A percentile compares a stretch with the other conserved stretches of the same genome.
These are phyloP conservation scores for Acronicta leporina DNA, from an alignment of 2,888 invertebrate species.

Conservation along the genomic window DNA sequence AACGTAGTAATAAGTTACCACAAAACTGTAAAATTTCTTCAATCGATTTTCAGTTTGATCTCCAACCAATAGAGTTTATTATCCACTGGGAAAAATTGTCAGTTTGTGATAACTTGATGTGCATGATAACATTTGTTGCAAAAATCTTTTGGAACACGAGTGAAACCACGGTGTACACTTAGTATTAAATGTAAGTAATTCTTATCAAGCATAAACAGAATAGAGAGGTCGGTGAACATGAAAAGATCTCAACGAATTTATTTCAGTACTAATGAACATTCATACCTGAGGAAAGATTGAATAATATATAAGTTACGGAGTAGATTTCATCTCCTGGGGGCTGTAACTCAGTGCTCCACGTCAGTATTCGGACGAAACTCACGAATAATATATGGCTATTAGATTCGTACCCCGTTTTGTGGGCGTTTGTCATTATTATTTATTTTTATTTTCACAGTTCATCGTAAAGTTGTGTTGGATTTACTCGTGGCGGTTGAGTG, in stretches of 20 bases:
- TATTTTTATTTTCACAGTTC: constrained; percentile 61
- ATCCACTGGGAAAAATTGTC: no score
- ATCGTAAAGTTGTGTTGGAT: constrained; percentile 49
- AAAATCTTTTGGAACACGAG: no score
- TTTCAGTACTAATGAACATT: constrained; percentile 83
- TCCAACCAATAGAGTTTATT: no score
- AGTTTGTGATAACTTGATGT: no score
- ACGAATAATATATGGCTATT: constrained; percentile 74
- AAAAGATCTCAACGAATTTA: constrained; percentile 69
- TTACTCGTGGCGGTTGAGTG: constrained; percentile 26
- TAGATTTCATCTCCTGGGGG: constrained; percentile 76
- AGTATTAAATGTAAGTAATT: constrained; percentile 34
- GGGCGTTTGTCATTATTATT: constrained; percentile 68
- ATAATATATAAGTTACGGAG: constrained; percentile 82
- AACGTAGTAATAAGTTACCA: constrained; percentile 7
- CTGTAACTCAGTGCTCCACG: constrained; percentile 74
- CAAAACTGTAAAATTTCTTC: no score
- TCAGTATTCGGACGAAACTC: constrained; percentile 69
- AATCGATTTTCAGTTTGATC: no score
- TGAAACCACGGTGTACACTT: constrained; percentile 6
- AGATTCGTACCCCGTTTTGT: constrained; percentile 66
- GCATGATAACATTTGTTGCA: no score
- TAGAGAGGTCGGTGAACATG: constrained; percentile 72
- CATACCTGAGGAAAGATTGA: constrained; percentile 84
- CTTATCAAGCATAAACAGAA: constrained; percentile 39